Conservation (phyloP, 1,140 invertebrate genomes). For the Olivierus martensii region DNA sequence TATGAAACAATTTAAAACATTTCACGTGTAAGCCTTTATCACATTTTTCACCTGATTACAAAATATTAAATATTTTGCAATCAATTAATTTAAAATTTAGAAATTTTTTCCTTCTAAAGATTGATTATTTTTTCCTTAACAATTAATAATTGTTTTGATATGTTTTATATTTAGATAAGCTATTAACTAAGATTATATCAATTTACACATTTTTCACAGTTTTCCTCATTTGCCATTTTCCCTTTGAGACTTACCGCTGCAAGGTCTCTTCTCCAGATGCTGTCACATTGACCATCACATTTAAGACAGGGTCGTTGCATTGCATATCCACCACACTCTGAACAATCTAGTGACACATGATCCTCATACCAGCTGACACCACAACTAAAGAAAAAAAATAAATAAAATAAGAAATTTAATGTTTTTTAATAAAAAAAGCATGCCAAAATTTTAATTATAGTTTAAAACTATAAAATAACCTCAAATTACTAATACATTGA, state of each 20-base stretch:
- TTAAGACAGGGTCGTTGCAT: conserved; percentile 56
- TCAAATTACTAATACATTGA: neutral
- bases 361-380: conserved; percentile 67
- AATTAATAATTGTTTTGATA: no score
- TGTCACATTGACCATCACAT: conserved; percentile 57
- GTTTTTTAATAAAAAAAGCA: conserved; percentile 2
- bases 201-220: no score
- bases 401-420: conserved; percentile 9
- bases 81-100: no score
- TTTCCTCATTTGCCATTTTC: neutral
- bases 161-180: no score
- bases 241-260: conserved; percentile 33
- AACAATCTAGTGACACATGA: conserved; percentile 61
- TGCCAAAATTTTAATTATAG: neutral
- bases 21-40: no score
- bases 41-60: no score
- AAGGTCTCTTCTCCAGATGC: conserved; percentile 60
- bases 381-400: conserved; percentile 37
- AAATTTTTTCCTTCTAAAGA: no score
- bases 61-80: no score
- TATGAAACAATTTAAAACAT: no score
- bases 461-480: neutral
- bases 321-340: conserved; percentile 67
- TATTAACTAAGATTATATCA: no score
- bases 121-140: no score